Conservation (phyloP, 2,113 vertebrate genomes). For the Triplophysa dalaica region DNA sequence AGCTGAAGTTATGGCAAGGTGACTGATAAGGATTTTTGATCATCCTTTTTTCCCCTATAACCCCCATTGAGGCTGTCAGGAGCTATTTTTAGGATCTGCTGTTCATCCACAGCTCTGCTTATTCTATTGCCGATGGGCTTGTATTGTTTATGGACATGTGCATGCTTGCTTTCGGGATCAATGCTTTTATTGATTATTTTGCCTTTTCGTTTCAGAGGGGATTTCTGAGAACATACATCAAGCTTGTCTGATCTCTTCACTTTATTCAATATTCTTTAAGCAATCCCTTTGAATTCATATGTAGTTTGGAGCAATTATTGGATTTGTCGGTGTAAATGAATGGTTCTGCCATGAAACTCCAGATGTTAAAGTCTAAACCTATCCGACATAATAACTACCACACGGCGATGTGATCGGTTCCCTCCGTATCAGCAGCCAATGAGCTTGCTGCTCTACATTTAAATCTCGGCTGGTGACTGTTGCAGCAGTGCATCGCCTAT, state of each 20-base stretch:
- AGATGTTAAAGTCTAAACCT: no score
- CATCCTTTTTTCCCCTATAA: neutral
- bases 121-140: neutral
- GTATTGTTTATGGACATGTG: conserved; percentile 45
- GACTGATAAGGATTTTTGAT: conserved; percentile 37
- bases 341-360: no score
- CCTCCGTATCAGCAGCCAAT: no score
- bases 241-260: neutral
- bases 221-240: conserved; percentile 35
- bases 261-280: neutral
- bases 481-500: no score
- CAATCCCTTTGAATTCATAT: no score
- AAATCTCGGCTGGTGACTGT: no score
- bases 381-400: no score
- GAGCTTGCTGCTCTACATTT: no score
- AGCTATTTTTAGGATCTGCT: conserved; percentile 42
- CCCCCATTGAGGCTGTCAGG: neutral
- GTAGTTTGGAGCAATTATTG: no score
- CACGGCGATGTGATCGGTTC: no score
- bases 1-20: conserved; percentile 34
- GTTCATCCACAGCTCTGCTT: neutral
- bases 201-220: conserved; percentile 22
- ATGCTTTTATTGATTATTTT: conserved; percentile 45
- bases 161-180: conserved; percentile 42
- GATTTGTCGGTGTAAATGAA: no score